Percentiles rank a stretch among this genome's conserved stretches.
These are phyloP conservation scores for Mythimna vitellina DNA, from an alignment of 2,888 invertebrate genomes.

Conservation along the genomic window DNA sequence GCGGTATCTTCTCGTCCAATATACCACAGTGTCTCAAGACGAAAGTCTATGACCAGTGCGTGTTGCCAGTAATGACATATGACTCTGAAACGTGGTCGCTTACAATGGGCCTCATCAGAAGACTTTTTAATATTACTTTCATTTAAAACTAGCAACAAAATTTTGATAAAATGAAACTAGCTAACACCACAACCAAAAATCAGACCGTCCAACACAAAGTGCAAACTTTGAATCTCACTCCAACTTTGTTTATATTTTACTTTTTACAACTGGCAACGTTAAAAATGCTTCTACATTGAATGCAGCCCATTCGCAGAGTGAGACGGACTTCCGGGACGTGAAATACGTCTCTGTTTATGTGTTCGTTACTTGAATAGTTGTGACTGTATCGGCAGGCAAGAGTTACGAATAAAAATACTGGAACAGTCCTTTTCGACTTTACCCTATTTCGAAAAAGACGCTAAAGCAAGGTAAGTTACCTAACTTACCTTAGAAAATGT, in stretches of 20 bases:
- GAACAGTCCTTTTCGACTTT: background rate
- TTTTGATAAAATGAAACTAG: background rate
- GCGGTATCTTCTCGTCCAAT: too few relatives aligned
- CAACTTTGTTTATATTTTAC: slow-evolving; percentile 59
- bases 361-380: slow-evolving; percentile 62
- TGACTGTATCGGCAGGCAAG: slow-evolving; percentile 54
- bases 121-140: too few relatives aligned
- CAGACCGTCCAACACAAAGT: slow-evolving; percentile 19
- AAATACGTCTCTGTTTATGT: slow-evolving; percentile 78
- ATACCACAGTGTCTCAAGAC: too few relatives aligned
- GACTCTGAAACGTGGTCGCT: too few relatives aligned
- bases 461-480: too few relatives aligned
- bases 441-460: too few relatives aligned
- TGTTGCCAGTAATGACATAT: too few relatives aligned
- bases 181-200: slow-evolving; percentile 15
- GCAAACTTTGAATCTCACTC: slow-evolving; percentile 38
- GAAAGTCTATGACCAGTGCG: too few relatives aligned
- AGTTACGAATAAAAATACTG: background rate
- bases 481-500: too few relatives aligned
- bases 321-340: slow-evolving; percentile 76
- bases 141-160: background rate
- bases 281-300: slow-evolving; percentile 60
- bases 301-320: slow-evolving; percentile 64
- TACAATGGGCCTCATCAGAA: too few relatives aligned
- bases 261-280: slow-evolving; percentile 67